These are phyloP conservation scores for Pardosa pseudoannulata DNA, from an alignment of 2,888 invertebrate genomes.

Conservation along the genomic window DNA sequence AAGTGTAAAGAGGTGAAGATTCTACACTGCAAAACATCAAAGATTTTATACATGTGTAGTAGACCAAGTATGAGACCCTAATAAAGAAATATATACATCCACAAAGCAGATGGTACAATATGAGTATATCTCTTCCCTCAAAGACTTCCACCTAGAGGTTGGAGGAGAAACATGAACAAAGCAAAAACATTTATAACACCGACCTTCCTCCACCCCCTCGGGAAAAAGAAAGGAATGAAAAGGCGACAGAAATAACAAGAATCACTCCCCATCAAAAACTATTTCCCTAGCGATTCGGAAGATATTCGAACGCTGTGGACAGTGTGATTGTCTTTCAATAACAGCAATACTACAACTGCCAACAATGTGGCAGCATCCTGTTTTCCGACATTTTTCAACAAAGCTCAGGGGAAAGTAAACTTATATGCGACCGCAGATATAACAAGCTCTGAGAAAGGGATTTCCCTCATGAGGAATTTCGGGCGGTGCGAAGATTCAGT, in stretches of 20 bases:
- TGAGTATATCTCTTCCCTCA: too few relatives aligned
- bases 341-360: constrained; percentile 1
- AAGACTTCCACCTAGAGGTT: not conserved
- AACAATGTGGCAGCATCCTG: not conserved
- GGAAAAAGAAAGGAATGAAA: not conserved
- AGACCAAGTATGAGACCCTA: too few relatives aligned
- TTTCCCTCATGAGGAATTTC: not conserved
- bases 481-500: too few relatives aligned
- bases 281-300: constrained; percentile 37
- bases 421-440: not conserved
- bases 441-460: not conserved
- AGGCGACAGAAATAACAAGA: not conserved
- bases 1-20: too few relatives aligned
- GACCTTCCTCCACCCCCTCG: not conserved
- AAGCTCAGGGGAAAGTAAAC: not conserved
- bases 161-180: too few relatives aligned
- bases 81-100: too few relatives aligned
- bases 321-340: not conserved
- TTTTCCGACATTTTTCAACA: constrained; percentile 15
- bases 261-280: constrained; percentile 8
- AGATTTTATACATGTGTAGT: too few relatives aligned
- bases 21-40: too few relatives aligned
- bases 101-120: too few relatives aligned
- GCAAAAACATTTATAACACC: not conserved
- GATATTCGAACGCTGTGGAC: not conserved